Evolutionary conservation across 2,797 vertebrate species (phyloP).

Genomic region (Phylloscopus collybita): DNA sequence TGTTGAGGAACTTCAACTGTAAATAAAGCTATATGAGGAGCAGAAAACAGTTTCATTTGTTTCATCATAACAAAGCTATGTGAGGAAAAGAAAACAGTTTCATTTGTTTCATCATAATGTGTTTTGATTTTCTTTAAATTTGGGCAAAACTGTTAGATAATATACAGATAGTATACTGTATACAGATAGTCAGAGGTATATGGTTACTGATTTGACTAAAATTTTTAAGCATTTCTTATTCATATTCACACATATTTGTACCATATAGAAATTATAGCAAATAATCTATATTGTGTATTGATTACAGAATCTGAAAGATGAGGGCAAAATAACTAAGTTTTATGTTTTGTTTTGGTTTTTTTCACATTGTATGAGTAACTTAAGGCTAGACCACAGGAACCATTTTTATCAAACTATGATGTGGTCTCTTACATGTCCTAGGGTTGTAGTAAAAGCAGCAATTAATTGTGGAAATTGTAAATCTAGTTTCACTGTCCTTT

Average conservation of each 20-base stretch:
- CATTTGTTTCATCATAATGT: background rate
- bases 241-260: background rate
- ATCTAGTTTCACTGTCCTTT: background rate
- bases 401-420: background rate
- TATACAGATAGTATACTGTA: background rate
- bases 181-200: background rate
- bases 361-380: background rate
- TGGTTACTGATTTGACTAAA: background rate
- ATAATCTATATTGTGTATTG: background rate
- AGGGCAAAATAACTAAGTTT: background rate
- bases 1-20: slow-evolving; percentile 80
- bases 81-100: background rate
- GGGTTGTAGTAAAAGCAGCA: background rate
- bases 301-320: background rate
- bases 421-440: background rate
- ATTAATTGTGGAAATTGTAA: background rate
- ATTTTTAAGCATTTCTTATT: background rate
- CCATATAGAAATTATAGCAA: background rate
- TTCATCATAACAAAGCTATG: slow-evolving; percentile 77
- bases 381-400: background rate
- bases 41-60: background rate
- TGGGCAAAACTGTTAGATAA: background rate
- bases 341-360: background rate
- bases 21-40: slow-evolving; percentile 79
- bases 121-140: background rate